These are phyloP conservation scores for Panzeria rudis DNA, from an alignment of 2,888 invertebrate genomes.

Conservation along the genomic window DNA sequence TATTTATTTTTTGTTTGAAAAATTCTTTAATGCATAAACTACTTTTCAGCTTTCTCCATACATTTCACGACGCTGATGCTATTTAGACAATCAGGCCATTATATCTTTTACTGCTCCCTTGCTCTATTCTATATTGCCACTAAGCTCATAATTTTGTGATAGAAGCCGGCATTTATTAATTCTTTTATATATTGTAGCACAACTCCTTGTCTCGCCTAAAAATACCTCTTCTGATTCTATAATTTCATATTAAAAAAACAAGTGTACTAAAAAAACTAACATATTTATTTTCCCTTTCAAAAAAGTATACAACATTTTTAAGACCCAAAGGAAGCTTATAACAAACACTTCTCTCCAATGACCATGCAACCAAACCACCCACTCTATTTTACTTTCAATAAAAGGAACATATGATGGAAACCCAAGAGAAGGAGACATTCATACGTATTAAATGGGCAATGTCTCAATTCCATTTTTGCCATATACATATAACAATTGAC, in stretches of 20 bases:
- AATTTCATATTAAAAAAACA: not conserved
- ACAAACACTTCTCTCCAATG: constrained; percentile 68
- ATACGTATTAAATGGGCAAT: constrained; percentile 49
- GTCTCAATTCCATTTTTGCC: constrained; percentile 54
- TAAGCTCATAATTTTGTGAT: not conserved
- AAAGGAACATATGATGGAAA: constrained; percentile 39
- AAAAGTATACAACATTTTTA: constrained; percentile 2
- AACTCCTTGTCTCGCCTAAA: too few species aligned
- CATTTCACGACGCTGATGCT: too few species aligned
- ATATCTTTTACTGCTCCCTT: not conserved
- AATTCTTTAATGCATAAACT: not conserved
- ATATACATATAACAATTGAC: constrained; percentile 44
- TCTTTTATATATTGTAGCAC: too few species aligned
- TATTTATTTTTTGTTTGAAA: not conserved
- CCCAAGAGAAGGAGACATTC: constrained; percentile 1
- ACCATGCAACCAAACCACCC: constrained; percentile 14
- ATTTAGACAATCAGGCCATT: too few species aligned
- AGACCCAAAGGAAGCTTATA: constrained; percentile 51
- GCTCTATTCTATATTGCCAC: not conserved
- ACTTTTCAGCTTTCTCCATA: too few species aligned
- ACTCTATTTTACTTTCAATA: not conserved
- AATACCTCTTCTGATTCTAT: too few species aligned
- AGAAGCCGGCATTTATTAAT: not conserved
- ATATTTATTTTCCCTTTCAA: not conserved
- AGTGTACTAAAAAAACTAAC: not conserved